phyloP scores from a whole-genome alignment of 2,888 invertebrate species.

The Drosophila pseudotakahashii region DNA sequence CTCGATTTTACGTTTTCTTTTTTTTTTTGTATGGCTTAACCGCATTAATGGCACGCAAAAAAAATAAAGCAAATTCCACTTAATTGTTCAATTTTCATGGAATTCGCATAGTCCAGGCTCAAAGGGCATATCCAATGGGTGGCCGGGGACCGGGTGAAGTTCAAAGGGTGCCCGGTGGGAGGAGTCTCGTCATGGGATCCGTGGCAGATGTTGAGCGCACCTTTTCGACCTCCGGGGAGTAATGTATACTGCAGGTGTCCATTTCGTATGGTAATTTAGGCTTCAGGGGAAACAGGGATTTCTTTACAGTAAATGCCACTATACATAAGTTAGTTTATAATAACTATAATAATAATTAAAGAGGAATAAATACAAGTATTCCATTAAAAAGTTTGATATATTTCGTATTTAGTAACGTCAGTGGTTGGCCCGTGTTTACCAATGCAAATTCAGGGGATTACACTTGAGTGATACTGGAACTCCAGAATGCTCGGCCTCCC shows the following conservation, averaged over 20 bases:
- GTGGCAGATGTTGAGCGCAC: slow-evolving; percentile 29
- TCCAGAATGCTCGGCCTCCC: slow-evolving; percentile 6
- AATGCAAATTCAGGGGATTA: neutral
- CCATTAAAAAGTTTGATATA: too few relatives aligned
- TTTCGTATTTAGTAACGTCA: too few relatives aligned
- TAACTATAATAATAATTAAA: too few relatives aligned
- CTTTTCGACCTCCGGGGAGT: slow-evolving; percentile 4
- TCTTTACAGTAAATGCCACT: neutral
- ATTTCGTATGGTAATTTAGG: slow-evolving; percentile 29
- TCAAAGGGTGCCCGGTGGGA: slow-evolving; percentile 28
- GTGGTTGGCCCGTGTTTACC: too few relatives aligned
- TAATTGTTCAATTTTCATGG: slow-evolving; percentile 72
- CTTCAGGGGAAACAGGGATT: slow-evolving; percentile 11
- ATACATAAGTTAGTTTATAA: too few relatives aligned
- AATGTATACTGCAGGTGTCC: slow-evolving; percentile 1
- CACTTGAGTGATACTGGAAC: slow-evolving; percentile 12
- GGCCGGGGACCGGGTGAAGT: slow-evolving; percentile 12
- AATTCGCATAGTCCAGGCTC: slow-evolving; percentile 47
- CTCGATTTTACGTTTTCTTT: slow-evolving; percentile 16
- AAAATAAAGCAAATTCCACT: slow-evolving; percentile 35
- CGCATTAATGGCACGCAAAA: slow-evolving; percentile 66
- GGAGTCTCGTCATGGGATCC: slow-evolving; percentile 29
- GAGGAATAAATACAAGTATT: too few relatives aligned
- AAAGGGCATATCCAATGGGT: slow-evolving; percentile 69
- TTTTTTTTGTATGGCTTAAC: slow-evolving; percentile 59